A percentile compares a stretch with the other conserved stretches of the same genome.
phyloP scores from a whole-genome alignment of 2,888 invertebrate genomes.

The Cerastis leucographa region DNA sequence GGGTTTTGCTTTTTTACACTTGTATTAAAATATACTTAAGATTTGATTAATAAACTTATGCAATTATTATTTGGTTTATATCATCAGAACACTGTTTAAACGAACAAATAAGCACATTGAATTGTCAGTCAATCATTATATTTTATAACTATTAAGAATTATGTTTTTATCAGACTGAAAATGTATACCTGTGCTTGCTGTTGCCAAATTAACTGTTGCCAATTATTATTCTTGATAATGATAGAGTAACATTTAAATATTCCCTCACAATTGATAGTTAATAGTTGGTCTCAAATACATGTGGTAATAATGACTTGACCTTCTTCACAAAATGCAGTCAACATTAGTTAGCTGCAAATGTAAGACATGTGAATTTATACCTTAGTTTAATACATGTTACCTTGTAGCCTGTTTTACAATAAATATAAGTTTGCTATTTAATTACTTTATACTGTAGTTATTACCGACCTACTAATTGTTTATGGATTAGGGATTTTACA shows the following conservation, averaged over 20 bases:
- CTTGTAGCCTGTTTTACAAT: conserved; percentile 71
- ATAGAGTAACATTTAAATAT: conserved; percentile 58
- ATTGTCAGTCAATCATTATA: conserved; percentile 56
- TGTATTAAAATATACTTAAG: conserved; percentile 39
- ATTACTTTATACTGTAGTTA: conserved; percentile 58
- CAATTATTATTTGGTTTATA: conserved; percentile 41
- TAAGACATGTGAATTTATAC: conserved; percentile 55
- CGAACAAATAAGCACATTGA: conserved; percentile 56
- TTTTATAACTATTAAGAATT: conserved; percentile 61
- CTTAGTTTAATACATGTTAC: conserved; percentile 72
- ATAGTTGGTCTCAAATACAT: conserved; percentile 42
- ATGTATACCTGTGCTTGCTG: conserved; percentile 75
- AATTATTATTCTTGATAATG: conserved; percentile 71
- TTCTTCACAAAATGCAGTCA: conserved; percentile 54
- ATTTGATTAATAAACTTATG: conserved; percentile 27
- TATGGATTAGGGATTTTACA: conserved; percentile 52
- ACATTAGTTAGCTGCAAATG: conserved; percentile 43
- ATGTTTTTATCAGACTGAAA: conserved; percentile 72
- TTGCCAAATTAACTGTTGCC: conserved; percentile 83
- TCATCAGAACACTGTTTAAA: conserved; percentile 32
- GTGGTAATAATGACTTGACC: conserved; percentile 36
- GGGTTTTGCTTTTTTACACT: conserved; percentile 36
- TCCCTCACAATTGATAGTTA: conserved; percentile 33
- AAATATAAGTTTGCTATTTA: conserved; percentile 66
- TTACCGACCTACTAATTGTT: conserved; percentile 40